Evolutionary conservation across 2,888 invertebrate species (phyloP).

Genomic region (Gibbula magus): DNA sequence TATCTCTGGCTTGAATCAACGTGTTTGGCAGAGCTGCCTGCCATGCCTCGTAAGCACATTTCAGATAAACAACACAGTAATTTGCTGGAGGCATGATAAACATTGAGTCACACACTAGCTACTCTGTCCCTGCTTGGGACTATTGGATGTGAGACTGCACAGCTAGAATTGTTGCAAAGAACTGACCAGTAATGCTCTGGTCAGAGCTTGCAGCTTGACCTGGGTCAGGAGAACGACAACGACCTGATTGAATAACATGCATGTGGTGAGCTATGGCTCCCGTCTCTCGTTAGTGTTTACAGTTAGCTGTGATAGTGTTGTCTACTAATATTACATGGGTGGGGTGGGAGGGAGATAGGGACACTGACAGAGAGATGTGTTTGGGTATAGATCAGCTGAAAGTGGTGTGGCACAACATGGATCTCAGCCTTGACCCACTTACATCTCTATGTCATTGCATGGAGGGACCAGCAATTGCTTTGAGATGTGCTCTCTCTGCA

Average conservation of each 20-base stretch:
- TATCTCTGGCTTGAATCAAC: background rate
- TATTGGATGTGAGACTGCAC: too few relatives aligned
- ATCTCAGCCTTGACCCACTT: constrained; percentile 13
- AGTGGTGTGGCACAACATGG: constrained; percentile 13
- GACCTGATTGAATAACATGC: constrained; percentile 11
- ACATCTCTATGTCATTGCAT: constrained; percentile 5
- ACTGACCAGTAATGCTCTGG: background rate
- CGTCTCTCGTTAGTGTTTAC: background rate
- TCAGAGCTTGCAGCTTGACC: background rate
- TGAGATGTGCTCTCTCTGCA: background rate
- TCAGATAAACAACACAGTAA: constrained; percentile 13
- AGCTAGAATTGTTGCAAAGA: too few relatives aligned
- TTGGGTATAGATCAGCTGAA: constrained; percentile 6
- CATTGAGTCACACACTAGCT: background rate
- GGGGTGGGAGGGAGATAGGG: background rate
- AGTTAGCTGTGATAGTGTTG: background rate
- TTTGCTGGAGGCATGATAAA: background rate
- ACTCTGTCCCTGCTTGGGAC: too few relatives aligned
- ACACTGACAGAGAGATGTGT: background rate
- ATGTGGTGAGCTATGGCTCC: background rate
- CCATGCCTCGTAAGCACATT: constrained; percentile 11
- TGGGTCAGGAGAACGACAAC: background rate
- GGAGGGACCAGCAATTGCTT: constrained; percentile 4
- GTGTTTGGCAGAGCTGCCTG: background rate
- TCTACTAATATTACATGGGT: background rate